These are phyloP conservation scores for Parasteatoda tepidariorum DNA, from an alignment of 1,140 invertebrate species.

Conservation along the genomic window DNA sequence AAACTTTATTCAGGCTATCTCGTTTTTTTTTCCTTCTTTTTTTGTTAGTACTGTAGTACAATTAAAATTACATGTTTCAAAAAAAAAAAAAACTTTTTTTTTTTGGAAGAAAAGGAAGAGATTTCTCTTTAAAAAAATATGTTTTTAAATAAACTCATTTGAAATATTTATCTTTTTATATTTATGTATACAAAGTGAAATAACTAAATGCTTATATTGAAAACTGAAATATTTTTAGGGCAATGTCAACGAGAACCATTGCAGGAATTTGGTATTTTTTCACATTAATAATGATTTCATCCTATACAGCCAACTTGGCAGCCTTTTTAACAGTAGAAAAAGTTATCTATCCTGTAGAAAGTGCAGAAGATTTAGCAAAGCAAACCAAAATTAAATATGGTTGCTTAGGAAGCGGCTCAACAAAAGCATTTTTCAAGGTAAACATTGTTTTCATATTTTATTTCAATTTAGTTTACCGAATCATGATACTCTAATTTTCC, in stretches of 20 bases:
- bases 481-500: not conserved
- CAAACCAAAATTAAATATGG: conserved; percentile 93
- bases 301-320: conserved; percentile 86
- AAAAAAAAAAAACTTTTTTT: too few relatives aligned
- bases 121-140: too few relatives aligned
- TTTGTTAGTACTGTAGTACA: too few relatives aligned
- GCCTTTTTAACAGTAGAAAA: conserved; percentile 91
- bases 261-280: conserved; percentile 73
- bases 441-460: conserved; percentile 20
- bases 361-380: conserved; percentile 92
- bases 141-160: too few relatives aligned
- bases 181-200: too few relatives aligned
- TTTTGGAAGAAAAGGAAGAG: too few relatives aligned
- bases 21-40: too few relatives aligned
- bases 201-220: too few relatives aligned
- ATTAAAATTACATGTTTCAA: too few relatives aligned
- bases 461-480: not conserved
- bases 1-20: too few relatives aligned
- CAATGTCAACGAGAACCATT: conserved; percentile 68
- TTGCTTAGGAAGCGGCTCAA: conserved; percentile 71
- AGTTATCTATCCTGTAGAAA: conserved; percentile 74
- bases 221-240: too few relatives aligned
- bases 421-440: conserved; percentile 71
- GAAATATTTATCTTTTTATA: too few relatives aligned
- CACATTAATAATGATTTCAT: conserved; percentile 74